Evolutionary conservation across 2,888 invertebrate genomes (phyloP).

Genomic region (Volucella bombylans): DNA sequence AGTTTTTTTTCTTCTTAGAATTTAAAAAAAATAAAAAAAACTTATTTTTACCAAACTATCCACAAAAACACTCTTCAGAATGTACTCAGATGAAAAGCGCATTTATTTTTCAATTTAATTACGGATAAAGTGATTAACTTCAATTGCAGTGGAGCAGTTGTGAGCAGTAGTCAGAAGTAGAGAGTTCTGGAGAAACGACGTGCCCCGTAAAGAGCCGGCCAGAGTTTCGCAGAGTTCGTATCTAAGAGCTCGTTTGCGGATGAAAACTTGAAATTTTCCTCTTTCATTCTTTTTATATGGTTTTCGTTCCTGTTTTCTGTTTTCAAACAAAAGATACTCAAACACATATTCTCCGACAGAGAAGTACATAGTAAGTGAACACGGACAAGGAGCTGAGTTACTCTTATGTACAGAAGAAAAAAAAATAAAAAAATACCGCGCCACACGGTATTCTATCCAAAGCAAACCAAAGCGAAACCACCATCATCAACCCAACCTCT

Average conservation of each 20-base stretch:
- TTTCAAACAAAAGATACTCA: constrained; percentile 69
- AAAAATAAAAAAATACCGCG: constrained; percentile 65
- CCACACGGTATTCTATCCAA: constrained; percentile 29
- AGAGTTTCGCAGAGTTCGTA: background rate
- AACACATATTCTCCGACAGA: constrained; percentile 40
- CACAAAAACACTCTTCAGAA: constrained; percentile 33
- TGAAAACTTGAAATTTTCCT: constrained; percentile 44
- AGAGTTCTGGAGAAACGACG: constrained; percentile 51
- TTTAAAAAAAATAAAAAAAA: constrained; percentile 14
- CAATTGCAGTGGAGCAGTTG: constrained; percentile 46
- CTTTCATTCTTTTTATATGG: background rate
- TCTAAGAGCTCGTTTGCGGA: constrained; percentile 39
- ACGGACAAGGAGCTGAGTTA: background rate
- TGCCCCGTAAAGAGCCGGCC: constrained; percentile 7
- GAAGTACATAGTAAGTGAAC: constrained; percentile 52
- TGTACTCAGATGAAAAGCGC: constrained; percentile 59
- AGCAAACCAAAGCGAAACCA: too few species aligned
- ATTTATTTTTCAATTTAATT: constrained; percentile 73
- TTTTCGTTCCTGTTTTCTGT: constrained; percentile 6
- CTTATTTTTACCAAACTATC: constrained; percentile 41
- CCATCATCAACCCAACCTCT: constrained; percentile 21
- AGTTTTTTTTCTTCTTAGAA: constrained; percentile 6
- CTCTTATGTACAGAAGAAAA: constrained; percentile 8
- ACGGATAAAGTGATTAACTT: constrained; percentile 72
- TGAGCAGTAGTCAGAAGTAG: background rate